Percentiles rank a stretch among this genome's conserved stretches.
phyloP scores from a whole-genome alignment of 2,797 vertebrate species.

The Tragelaphus eurycerus region DNA sequence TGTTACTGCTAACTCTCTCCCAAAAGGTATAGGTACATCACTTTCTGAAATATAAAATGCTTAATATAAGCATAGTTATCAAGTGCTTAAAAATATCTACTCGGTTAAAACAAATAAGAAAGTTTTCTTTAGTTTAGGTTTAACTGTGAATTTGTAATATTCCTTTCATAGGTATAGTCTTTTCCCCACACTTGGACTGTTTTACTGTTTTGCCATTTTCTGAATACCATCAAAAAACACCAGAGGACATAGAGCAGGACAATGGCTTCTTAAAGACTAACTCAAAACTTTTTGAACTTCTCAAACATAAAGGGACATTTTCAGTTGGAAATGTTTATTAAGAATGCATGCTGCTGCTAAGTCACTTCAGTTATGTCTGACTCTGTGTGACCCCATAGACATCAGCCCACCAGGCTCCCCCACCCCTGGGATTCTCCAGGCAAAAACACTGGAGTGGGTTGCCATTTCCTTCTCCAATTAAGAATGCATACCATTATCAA shows the following conservation, averaged over 20 bases:
- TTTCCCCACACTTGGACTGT: neutral
- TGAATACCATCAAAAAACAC: neutral
- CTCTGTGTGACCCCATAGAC: too few relatives aligned
- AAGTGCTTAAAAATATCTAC: neutral
- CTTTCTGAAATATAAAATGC: constrained; percentile 28
- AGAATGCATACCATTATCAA: neutral
- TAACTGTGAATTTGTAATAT: constrained; percentile 9
- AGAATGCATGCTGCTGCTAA: neutral
- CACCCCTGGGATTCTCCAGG: too few relatives aligned
- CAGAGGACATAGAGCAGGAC: neutral
- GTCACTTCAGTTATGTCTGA: too few relatives aligned
- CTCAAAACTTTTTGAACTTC: neutral
- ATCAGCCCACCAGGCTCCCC: too few relatives aligned
- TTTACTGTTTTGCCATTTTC: neutral
- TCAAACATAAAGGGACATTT: neutral
- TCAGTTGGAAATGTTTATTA: neutral
- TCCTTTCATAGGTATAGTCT: neutral
- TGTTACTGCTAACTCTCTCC: constrained; percentile 53
- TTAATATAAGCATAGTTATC: neutral
- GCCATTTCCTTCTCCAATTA: neutral
- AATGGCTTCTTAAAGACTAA: neutral
- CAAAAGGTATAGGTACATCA: constrained; percentile 39
- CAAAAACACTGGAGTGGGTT: too few relatives aligned
- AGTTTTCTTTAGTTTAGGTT: constrained; percentile 1
- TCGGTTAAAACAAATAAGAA: constrained; percentile 10